Conservation (phyloP, 1,140 invertebrate genomes). For the Trichonephila clavipes region DNA sequence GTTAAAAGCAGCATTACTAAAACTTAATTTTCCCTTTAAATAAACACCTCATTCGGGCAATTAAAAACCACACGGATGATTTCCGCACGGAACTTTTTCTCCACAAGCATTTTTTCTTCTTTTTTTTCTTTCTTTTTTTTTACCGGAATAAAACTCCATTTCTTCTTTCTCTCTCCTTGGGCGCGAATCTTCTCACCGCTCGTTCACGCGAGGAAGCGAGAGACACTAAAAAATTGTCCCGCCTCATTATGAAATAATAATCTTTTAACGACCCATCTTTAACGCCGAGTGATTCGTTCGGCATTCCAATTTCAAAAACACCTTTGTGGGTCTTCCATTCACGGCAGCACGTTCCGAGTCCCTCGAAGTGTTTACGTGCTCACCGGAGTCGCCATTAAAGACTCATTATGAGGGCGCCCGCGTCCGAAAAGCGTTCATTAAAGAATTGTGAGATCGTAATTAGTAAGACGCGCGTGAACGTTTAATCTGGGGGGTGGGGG, state of each 20-base stretch:
- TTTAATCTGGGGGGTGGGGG: not conserved
- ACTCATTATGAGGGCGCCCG: slow-evolving; percentile 5
- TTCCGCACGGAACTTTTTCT: not conserved
- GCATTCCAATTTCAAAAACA: slow-evolving; percentile 31
- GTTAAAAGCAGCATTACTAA: not conserved
- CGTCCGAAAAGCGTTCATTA: slow-evolving; percentile 30
- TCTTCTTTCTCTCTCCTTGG: too few species aligned
- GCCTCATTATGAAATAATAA: slow-evolving; percentile 39
- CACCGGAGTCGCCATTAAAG: slow-evolving; percentile 24
- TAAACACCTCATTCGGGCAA: slow-evolving; percentile 26
- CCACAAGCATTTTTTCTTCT: not conserved
- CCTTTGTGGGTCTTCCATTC: slow-evolving; percentile 34
- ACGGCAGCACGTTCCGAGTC: slow-evolving; percentile 12
- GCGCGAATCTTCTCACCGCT: not conserved
- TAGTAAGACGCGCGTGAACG: slow-evolving; percentile 26
- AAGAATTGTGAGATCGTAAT: slow-evolving; percentile 41
- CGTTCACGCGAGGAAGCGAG: not conserved
- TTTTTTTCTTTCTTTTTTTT: not conserved
- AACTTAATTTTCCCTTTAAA: not conserved
- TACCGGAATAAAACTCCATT: too few species aligned
- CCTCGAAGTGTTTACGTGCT: slow-evolving; percentile 33
- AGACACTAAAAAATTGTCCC: slow-evolving; percentile 27
- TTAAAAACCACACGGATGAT: slow-evolving; percentile 28
- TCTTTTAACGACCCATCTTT: slow-evolving; percentile 39
- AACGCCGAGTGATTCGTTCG: slow-evolving; percentile 16